These are phyloP conservation scores for Spisula subtruncata DNA, from an alignment of 2,888 invertebrate genomes.

Conservation along the genomic window DNA sequence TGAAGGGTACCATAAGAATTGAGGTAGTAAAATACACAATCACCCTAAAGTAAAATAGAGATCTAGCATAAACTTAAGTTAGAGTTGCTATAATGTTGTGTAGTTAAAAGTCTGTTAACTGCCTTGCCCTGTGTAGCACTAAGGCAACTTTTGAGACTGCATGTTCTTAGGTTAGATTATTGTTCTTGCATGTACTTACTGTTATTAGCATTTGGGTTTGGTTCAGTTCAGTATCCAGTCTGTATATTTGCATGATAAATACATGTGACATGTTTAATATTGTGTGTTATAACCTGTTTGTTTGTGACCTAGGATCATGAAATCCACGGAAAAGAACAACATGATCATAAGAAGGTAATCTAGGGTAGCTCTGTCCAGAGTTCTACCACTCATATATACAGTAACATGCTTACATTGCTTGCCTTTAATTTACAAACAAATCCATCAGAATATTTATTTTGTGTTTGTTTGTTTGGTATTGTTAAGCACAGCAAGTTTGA, in stretches of 20 bases:
- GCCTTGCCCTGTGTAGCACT: no score
- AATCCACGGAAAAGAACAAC: constrained; percentile 64
- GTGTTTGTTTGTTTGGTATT: constrained; percentile 20
- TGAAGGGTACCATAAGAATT: no score
- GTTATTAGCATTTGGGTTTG: no score
- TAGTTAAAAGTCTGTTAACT: no score
- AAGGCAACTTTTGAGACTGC: no score
- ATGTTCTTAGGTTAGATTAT: no score
- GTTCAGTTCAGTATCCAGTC: background rate
- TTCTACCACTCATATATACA: constrained; percentile 27
- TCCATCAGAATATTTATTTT: background rate
- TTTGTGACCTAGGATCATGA: constrained; percentile 63
- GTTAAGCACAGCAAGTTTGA: background rate
- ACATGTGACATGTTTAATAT: background rate
- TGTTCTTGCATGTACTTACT: no score
- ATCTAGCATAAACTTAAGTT: no score
- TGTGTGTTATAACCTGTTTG: constrained; percentile 25
- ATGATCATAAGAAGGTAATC: constrained; percentile 70
- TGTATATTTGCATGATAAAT: constrained; percentile 5
- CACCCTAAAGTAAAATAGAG: no score
- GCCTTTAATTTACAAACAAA: background rate
- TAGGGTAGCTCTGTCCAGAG: constrained; percentile 31
- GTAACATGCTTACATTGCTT: constrained; percentile 29
- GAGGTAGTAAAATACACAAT: no score
- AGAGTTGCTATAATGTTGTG: no score